Conservation (phyloP, 1,140 invertebrate species). For the Meteorus sp. region DNA sequence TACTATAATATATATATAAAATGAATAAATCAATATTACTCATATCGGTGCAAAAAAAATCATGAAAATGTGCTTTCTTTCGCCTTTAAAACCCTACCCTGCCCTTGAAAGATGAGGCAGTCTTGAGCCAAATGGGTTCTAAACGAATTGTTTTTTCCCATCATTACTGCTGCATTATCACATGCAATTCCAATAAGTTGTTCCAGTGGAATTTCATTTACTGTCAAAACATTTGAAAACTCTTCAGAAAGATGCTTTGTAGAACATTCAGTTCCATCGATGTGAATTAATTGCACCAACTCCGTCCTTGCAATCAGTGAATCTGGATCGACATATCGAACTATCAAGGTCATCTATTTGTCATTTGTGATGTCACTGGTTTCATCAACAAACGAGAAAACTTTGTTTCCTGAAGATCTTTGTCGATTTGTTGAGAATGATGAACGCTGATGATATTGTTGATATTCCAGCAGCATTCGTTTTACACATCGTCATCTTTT, state of each 20-base stretch:
- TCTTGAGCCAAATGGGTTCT: too few relatives aligned
- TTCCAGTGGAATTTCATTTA: too few relatives aligned
- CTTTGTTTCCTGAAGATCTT: not conserved
- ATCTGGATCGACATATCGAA: conserved; percentile 7
- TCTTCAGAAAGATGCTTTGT: not conserved
- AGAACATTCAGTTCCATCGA: not conserved
- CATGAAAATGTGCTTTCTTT: too few relatives aligned
- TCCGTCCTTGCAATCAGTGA: not conserved
- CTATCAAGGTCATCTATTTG: not conserved
- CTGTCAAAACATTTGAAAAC: not conserved
- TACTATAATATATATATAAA: too few relatives aligned
- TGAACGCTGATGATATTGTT: not conserved
- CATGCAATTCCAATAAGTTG: too few relatives aligned
- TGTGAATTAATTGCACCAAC: not conserved
- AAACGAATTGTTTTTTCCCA: too few relatives aligned
- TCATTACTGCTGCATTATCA: too few relatives aligned
- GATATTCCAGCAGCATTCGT: conserved; percentile 7
- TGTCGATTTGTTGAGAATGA: not conserved
- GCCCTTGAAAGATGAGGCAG: too few relatives aligned
- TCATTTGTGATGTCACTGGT: not conserved
- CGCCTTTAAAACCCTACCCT: too few relatives aligned
- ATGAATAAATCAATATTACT: too few relatives aligned
- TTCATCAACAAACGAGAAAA: conserved; percentile 18
- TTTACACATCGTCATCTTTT: conserved; percentile 9
- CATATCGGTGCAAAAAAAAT: too few relatives aligned